These are phyloP conservation scores for Epinotia bilunana DNA, from an alignment of 2,888 invertebrate species.

Conservation along the genomic window DNA sequence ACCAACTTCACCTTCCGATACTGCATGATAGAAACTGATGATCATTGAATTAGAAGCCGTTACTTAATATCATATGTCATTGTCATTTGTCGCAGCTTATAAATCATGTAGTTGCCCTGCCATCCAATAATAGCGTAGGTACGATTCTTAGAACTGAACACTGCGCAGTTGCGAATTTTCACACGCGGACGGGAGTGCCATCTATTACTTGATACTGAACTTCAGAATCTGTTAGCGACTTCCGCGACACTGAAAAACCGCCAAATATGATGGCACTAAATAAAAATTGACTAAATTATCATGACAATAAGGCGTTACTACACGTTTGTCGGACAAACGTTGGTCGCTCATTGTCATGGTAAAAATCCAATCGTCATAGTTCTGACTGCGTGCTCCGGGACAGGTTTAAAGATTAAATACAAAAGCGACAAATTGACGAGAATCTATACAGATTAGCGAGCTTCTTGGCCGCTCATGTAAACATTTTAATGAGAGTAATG, in stretches of 20 bases:
- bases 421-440: constrained; percentile 53
- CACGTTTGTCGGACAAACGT: constrained; percentile 62
- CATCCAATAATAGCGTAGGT: constrained; percentile 49
- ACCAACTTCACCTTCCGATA: constrained; percentile 27
- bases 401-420: constrained; percentile 55
- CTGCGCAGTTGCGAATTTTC: constrained; percentile 59
- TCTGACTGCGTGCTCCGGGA: constrained; percentile 57
- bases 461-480: constrained; percentile 14
- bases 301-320: constrained; percentile 66
- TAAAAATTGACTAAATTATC: constrained; percentile 64
- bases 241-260: constrained; percentile 52
- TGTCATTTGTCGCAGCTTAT: constrained; percentile 57
- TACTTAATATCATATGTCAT: constrained; percentile 20
- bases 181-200: constrained; percentile 56
- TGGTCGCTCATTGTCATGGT: constrained; percentile 69
- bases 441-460: constrained; percentile 48
- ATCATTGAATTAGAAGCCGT: constrained; percentile 30
- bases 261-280: constrained; percentile 52
- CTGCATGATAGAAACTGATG: constrained; percentile 32
- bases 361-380: constrained; percentile 68
- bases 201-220: constrained; percentile 34
- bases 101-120: constrained; percentile 58
- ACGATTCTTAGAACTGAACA: constrained; percentile 44
- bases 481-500: constrained; percentile 32
- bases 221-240: constrained; percentile 35